phyloP scores from a whole-genome alignment of 1,140 invertebrate species.

The Drosophila murphyi region DNA sequence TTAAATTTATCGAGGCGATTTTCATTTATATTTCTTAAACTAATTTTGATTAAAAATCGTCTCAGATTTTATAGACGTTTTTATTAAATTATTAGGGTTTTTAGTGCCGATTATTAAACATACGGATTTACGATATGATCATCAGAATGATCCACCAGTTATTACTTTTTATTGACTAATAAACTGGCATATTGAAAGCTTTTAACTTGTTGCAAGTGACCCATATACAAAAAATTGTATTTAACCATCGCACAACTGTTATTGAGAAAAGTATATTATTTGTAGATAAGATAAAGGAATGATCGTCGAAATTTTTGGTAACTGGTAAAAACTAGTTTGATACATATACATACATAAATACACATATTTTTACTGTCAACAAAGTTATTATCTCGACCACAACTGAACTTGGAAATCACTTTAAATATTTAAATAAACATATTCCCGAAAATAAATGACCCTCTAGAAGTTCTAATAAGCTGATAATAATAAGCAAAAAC shows the following conservation, averaged over 20 bases:
- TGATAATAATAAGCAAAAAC: conserved; percentile 16
- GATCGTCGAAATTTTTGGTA: neutral
- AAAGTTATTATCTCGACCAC: conserved; percentile 4
- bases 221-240: too few relatives aligned
- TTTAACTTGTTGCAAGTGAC: neutral
- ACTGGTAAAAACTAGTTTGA: neutral
- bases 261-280: neutral
- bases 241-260: neutral
- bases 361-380: too few relatives aligned
- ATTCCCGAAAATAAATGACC: neutral
- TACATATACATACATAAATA: too few relatives aligned
- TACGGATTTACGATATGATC: too few relatives aligned
- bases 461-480: neutral
- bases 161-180: neutral
- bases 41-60: neutral
- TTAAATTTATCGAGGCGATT: too few relatives aligned
- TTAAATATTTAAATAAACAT: conserved; percentile 10
- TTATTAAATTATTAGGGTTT: neutral
- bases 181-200: neutral
- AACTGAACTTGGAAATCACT: neutral
- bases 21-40: too few relatives aligned
- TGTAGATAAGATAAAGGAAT: conserved; percentile 1
- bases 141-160: too few relatives aligned
- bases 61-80: neutral
- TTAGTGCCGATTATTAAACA: too few relatives aligned